Base-by-base conservation (phyloP, 2,797 vertebrate genomes). In the Hybognathus amarus region DNA sequence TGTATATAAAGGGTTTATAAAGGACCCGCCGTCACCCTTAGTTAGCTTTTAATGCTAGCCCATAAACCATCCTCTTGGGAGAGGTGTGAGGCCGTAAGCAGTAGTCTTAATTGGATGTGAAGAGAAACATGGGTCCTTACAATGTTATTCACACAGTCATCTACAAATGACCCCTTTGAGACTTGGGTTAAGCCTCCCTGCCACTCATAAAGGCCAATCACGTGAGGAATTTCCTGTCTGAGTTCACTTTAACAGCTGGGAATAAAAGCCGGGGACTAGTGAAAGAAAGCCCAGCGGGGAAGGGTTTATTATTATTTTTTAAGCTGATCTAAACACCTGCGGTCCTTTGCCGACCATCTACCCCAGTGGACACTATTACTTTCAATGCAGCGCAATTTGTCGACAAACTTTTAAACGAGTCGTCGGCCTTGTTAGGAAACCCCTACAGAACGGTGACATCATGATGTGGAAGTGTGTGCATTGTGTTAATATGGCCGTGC, bases 141-240 rank as follows among this genome's bases (percentile, higher is more conserved):
- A 95, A 96, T 94, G 94, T 94, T 95, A 95, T 96, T 96, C 95
- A 95, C 94, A 94, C 92, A 93, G 92, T 94, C 92, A 91, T 95
- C 94, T 90, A 92, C 92, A 94, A 95, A 96, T 94, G 94, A 96
- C 95, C 95, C 94, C 94, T 94, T 90, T 85, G 94, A 82, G 93
- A 94, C 93, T 93, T 0, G 89, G 91, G 92, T 94, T 94, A 92
- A 95, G 93, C 94, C 93, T 93, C 93, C 91, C 91, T 47, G 75
- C 91, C 93, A 92, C 95, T 94, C 94, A 93, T 95, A 96, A 96
- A 96, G 96, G 93, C 94, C 93, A 94, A 95, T 96, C 95, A 95
- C 94, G 93, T 96, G 96, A 95, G 95, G 95, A 95, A 96, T 96
- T 97, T 97, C 96, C 96, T 97, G 96, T 96, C 93, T 92, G 92